Percentiles rank a stretch among this genome's conserved stretches.
Conservation (phyloP, 1,140 invertebrate species). For the Cotesia chilonis region DNA sequence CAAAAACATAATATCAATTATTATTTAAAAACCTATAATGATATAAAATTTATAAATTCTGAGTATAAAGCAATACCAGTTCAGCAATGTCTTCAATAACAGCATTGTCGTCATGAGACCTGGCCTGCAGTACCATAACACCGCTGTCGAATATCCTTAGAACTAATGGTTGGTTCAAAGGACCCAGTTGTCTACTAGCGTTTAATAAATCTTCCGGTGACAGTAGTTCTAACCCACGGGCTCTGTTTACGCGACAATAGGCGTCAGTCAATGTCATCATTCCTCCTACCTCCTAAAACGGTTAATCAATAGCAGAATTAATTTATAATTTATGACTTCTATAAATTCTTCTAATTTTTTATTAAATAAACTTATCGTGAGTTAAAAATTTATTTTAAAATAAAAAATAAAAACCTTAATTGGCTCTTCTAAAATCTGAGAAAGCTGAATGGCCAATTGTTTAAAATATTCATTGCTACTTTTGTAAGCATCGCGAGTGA, state of each 20-base stretch:
- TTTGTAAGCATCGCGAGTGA: constrained; percentile 89
- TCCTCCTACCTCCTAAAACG: constrained; percentile 83
- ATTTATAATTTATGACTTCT: neutral
- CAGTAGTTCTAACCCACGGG: constrained; percentile 85
- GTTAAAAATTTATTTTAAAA: no score
- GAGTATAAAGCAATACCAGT: constrained; percentile 67
- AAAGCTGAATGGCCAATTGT: constrained; percentile 88
- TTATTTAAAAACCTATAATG: no score
- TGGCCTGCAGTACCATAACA: constrained; percentile 87
- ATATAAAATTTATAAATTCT: constrained; percentile 32
- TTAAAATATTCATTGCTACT: constrained; percentile 87
- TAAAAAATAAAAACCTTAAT: constrained; percentile 71
- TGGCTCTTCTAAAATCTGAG: constrained; percentile 81
- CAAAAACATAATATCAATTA: constrained; percentile 41
- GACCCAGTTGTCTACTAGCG: constrained; percentile 78
- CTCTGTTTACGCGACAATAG: constrained; percentile 94
- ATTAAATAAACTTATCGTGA: no score
- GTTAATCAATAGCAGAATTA: constrained; percentile 40
- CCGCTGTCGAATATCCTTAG: constrained; percentile 89
- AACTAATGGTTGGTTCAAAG: constrained; percentile 77
- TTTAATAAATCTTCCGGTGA: constrained; percentile 95
- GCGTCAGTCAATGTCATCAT: constrained; percentile 97
- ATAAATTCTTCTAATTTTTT: neutral
- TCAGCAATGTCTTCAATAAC: constrained; percentile 77
- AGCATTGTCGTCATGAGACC: constrained; percentile 79